Evolutionary conservation across 2,888 invertebrate genomes (phyloP).

Genomic region (Eupithecia centaureata): DNA sequence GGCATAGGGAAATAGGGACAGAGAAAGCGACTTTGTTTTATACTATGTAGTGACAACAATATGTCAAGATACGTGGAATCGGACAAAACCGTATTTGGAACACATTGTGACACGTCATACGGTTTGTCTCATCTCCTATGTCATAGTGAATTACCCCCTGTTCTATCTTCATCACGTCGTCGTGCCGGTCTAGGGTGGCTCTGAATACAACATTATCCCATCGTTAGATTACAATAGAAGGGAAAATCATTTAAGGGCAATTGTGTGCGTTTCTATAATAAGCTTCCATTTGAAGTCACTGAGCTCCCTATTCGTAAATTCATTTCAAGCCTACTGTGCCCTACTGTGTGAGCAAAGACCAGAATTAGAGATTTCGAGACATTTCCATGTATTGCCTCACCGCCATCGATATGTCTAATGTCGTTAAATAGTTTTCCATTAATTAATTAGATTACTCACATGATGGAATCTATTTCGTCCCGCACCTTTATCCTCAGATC

Average conservation of each 20-base stretch:
- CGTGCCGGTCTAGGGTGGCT: slow-evolving; percentile 53
- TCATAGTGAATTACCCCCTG: too few relatives aligned
- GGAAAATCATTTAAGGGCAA: too few relatives aligned
- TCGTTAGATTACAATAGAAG: too few relatives aligned
- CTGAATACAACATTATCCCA: slow-evolving; percentile 49
- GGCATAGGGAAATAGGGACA: background rate
- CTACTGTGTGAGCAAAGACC: background rate
- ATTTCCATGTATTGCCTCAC: background rate
- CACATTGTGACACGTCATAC: too few relatives aligned
- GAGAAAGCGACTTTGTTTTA: too few relatives aligned
- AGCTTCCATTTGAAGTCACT: too few relatives aligned
- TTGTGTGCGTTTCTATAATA: too few relatives aligned
- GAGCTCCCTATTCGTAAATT: too few relatives aligned
- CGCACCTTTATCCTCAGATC: slow-evolving; percentile 67
- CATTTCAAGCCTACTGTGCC: background rate
- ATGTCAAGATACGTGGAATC: too few relatives aligned
- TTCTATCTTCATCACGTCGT: slow-evolving; percentile 55
- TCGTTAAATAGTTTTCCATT: background rate
- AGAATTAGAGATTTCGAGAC: background rate
- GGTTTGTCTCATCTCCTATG: too few relatives aligned
- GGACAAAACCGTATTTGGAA: too few relatives aligned
- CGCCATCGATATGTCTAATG: background rate
- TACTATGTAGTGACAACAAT: too few relatives aligned
- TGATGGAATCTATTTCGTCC: slow-evolving; percentile 61
- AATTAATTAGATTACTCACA: slow-evolving; percentile 56